Conservation (phyloP, 2,888 invertebrate genomes). For the Danaus chrysippus region DNA sequence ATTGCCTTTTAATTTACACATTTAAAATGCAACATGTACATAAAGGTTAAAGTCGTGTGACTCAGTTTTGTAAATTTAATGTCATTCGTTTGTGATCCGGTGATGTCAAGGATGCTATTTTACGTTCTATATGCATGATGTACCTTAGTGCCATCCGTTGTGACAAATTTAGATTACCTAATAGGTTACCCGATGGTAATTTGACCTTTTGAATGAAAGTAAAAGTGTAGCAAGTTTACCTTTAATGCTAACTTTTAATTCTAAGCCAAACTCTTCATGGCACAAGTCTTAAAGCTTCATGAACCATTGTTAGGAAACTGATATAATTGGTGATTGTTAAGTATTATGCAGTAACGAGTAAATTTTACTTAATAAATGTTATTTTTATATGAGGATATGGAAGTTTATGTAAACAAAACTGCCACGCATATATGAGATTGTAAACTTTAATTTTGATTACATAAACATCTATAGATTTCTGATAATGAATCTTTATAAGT, state of each 20-base stretch:
- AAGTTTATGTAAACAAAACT: too few relatives aligned
- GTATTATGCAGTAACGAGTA: too few relatives aligned
- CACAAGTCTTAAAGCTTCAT: too few relatives aligned
- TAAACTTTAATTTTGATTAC: too few relatives aligned
- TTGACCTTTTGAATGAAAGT: constrained; percentile 7
- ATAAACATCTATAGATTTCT: too few relatives aligned
- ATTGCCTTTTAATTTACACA: background rate
- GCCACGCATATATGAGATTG: too few relatives aligned
- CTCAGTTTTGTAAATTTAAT: constrained; percentile 24
- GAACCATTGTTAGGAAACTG: too few relatives aligned
- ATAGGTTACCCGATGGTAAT: constrained; percentile 2
- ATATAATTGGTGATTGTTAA: too few relatives aligned
- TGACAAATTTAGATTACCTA: background rate
- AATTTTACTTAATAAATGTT: too few relatives aligned
- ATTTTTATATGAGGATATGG: too few relatives aligned
- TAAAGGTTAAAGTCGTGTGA: constrained; percentile 37
- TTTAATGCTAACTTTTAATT: background rate
- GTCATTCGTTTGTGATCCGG: constrained; percentile 20
- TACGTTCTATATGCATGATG: constrained; percentile 18
- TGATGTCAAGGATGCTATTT: constrained; percentile 30
- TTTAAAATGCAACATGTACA: constrained; percentile 22
- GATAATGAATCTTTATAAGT: too few relatives aligned
- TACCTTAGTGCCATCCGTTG: background rate
- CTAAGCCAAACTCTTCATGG: too few relatives aligned
- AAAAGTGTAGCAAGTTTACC: background rate